phyloP scores from a whole-genome alignment of 2,113 vertebrate species.

The Cinclus cinclus region DNA sequence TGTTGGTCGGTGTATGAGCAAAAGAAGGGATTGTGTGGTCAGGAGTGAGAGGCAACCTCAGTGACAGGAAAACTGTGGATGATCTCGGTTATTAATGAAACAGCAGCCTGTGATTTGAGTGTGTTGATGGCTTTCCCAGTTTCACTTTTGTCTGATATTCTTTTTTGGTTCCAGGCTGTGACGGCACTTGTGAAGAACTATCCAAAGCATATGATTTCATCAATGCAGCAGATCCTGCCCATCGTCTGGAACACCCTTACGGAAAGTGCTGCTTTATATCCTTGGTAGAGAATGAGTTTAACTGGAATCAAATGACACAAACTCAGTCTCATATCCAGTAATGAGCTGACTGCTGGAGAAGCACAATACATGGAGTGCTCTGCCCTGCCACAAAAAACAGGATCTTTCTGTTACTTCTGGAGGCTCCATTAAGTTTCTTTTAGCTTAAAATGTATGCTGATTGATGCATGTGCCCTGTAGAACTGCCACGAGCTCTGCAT shows the following conservation, averaged over 20 bases:
- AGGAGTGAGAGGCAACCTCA: neutral
- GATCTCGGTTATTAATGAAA: neutral
- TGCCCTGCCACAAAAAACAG: neutral
- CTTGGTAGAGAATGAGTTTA: slow-evolving; percentile 49
- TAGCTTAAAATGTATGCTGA: neutral
- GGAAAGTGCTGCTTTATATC: slow-evolving; percentile 98
- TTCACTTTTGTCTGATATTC: neutral
- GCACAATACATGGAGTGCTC: no score
- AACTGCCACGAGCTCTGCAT: rapidly evolving
- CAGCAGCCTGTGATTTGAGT: neutral
- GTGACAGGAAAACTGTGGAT: neutral
- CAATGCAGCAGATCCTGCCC: slow-evolving; percentile 97
- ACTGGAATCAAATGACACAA: neutral
- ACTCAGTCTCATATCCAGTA: neutral
- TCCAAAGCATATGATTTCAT: slow-evolving; percentile 95
- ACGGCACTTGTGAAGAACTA: slow-evolving; percentile 98
- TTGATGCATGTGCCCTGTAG: no score
- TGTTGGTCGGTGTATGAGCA: neutral
- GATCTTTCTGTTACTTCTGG: neutral
- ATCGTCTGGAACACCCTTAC: slow-evolving; percentile 98
- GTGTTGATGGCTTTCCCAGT: neutral
- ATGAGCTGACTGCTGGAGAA: neutral
- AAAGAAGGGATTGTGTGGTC: neutral
- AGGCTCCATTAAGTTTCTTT: neutral
- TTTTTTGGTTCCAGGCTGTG: slow-evolving; percentile 81